A percentile compares a stretch with the other conserved stretches of the same genome.
Evolutionary conservation across 2,113 vertebrate genomes (phyloP).

Genomic region (Eolophus roseicapilla): DNA sequence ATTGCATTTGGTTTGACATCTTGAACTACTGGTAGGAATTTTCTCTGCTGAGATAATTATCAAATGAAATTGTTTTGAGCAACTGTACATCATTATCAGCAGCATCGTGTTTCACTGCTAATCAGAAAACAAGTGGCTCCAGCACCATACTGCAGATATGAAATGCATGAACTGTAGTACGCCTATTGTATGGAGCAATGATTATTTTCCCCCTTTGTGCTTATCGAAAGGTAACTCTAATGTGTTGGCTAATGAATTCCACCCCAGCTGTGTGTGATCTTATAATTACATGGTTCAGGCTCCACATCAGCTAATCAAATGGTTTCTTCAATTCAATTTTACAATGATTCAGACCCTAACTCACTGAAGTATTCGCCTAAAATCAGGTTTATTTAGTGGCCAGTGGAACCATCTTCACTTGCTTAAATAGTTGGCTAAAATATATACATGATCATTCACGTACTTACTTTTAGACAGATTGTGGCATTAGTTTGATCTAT

Average conservation of each 20-base stretch:
- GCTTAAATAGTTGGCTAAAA: not conserved
- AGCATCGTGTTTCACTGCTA: not conserved
- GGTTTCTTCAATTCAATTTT: not conserved
- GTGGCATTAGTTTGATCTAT: not conserved
- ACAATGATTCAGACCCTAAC: not conserved
- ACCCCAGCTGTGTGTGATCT: not conserved
- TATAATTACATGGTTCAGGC: slow-evolving; percentile 11
- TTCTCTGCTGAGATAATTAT: not conserved
- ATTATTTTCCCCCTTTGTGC: slow-evolving; percentile 2
- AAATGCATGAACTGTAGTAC: not conserved
- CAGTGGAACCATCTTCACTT: not conserved
- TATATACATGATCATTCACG: not conserved
- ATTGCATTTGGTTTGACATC: not conserved
- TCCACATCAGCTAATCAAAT: not conserved
- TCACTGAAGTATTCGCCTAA: not conserved
- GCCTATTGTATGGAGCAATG: not conserved
- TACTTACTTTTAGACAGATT: not conserved
- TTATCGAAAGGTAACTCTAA: not conserved
- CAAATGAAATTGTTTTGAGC: not conserved
- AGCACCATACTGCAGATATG: not conserved
- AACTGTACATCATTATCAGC: not conserved
- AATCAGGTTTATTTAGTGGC: not conserved
- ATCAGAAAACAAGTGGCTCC: slow-evolving; percentile 5
- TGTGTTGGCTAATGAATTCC: slow-evolving; percentile 26
- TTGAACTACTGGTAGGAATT: not conserved